phyloP scores from a whole-genome alignment of 2,113 vertebrate species.

The Macrotus californicus region DNA sequence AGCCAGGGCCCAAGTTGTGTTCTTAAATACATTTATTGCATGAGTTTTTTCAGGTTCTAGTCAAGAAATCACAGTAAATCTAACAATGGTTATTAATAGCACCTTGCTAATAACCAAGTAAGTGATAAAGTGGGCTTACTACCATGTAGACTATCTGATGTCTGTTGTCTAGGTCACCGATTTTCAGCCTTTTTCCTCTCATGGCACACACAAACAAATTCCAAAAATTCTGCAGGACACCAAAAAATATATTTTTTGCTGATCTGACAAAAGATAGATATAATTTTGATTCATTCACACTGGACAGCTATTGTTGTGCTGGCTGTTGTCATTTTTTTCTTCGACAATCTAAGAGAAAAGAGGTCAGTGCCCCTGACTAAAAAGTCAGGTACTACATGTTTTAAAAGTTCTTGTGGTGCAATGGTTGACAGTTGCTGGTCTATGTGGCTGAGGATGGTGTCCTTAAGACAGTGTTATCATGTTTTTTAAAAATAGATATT shows the following conservation, averaged over 20 bases:
- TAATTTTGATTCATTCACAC: neutral
- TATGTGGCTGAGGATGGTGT: neutral
- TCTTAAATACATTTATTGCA: neutral
- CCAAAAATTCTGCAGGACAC: neutral
- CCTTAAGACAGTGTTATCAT: neutral
- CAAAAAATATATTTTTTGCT: neutral
- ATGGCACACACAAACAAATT: neutral
- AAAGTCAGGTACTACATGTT: no score
- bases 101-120: neutral
- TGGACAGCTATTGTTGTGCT: neutral
- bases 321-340: no score
- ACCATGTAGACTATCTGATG: neutral
- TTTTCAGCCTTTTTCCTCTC: neutral
- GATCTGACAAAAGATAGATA: neutral
- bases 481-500: neutral
- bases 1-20: neutral
- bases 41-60: neutral
- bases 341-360: no score
- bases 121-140: neutral
- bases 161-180: neutral
- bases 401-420: no score
- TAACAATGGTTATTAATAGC: neutral
- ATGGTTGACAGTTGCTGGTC: neutral
- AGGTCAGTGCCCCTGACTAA: no score
- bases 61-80: neutral